These are phyloP conservation scores for Dryomyza anilis DNA, from an alignment of 2,888 invertebrate genomes.

Conservation along the genomic window DNA sequence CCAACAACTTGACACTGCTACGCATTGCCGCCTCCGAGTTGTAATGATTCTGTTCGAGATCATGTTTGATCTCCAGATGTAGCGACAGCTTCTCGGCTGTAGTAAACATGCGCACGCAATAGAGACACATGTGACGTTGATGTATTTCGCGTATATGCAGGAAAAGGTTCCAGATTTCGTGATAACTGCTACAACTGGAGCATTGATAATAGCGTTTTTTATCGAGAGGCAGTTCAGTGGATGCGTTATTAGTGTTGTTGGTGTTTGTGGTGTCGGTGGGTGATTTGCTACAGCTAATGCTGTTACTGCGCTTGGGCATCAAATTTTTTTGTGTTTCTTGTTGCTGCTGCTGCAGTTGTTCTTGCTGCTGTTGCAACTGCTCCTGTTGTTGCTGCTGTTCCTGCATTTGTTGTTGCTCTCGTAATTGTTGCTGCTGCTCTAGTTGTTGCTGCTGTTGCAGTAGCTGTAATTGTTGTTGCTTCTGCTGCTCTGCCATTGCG, in stretches of 20 bases:
- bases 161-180: conserved; percentile 86
- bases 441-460: too few relatives aligned
- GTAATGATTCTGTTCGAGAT: conserved; percentile 73
- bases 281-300: background rate
- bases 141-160: conserved; percentile 84
- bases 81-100: conserved; percentile 78
- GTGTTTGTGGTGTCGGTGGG: background rate
- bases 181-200: conserved; percentile 81
- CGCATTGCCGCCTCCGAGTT: conserved; percentile 72
- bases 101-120: conserved; percentile 82
- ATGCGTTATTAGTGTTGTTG: background rate
- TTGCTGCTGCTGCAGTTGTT: too few relatives aligned
- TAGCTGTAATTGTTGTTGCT: too few relatives aligned
- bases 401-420: too few relatives aligned
- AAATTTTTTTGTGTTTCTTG: too few relatives aligned
- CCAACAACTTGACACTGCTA: conserved; percentile 63
- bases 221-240: conserved; percentile 1
- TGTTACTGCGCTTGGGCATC: too few relatives aligned
- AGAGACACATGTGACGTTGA: conserved; percentile 79
- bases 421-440: too few relatives aligned
- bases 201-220: conserved; percentile 75
- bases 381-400: too few relatives aligned
- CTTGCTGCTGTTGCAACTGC: too few relatives aligned
- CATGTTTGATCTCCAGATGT: conserved; percentile 79
- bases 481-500: too few relatives aligned